phyloP scores from a whole-genome alignment of 2,888 invertebrate species.

The Yponomeuta cagnagella region DNA sequence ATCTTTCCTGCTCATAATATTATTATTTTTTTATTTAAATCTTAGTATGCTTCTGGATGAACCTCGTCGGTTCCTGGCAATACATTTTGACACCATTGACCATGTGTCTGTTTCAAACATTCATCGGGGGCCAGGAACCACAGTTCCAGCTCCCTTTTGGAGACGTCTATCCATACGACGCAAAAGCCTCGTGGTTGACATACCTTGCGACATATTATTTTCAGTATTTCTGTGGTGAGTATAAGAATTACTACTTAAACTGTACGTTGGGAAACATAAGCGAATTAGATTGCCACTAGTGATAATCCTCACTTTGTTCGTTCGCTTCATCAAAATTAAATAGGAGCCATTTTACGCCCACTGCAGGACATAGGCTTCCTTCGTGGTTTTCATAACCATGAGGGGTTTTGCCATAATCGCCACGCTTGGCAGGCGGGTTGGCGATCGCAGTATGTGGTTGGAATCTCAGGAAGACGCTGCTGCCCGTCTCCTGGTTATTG shows the following conservation, averaged over 20 bases:
- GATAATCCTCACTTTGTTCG: no score
- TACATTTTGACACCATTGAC: slow-evolving; percentile 35
- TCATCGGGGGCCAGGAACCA: slow-evolving; percentile 27
- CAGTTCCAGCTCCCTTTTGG: slow-evolving; percentile 26
- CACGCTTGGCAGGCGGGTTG: no score
- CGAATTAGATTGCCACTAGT: background rate
- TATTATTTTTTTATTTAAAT: background rate
- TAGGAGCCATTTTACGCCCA: no score
- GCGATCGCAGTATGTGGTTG: no score
- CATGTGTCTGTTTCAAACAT: slow-evolving; percentile 32
- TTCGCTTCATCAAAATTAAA: no score
- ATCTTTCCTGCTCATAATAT: no score
- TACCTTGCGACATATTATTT: slow-evolving; percentile 29
- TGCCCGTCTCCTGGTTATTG: no score
- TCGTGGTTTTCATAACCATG: no score
- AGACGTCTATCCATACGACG: slow-evolving; percentile 29
- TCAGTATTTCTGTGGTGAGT: slow-evolving; percentile 30
- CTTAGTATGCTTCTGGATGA: slow-evolving; percentile 42
- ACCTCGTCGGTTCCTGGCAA: slow-evolving; percentile 35
- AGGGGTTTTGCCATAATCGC: no score
- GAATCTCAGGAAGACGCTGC: no score
- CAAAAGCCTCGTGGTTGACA: slow-evolving; percentile 25
- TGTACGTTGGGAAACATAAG: background rate
- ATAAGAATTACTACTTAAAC: background rate
- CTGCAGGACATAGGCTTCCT: no score